Conservation (phyloP, 2,113 vertebrate genomes). For the Forbesichthys agassizii region DNA sequence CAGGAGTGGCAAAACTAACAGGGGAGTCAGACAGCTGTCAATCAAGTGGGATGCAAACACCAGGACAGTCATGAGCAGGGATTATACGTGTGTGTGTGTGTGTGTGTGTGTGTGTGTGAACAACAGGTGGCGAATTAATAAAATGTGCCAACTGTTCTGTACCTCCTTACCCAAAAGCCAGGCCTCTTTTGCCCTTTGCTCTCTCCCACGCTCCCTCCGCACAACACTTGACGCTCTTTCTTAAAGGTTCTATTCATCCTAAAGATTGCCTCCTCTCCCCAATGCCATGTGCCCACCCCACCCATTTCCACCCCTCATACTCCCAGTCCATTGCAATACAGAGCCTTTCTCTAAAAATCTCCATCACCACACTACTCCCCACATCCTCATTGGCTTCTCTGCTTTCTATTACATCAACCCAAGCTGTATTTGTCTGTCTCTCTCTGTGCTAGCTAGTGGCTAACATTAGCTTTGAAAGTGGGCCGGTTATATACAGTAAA, state of each 20-base stretch:
- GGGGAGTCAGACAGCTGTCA: too few species aligned
- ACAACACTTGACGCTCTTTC: not conserved
- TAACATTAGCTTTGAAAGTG: slow-evolving; percentile 48
- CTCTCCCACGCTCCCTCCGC: not conserved
- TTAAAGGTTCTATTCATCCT: not conserved
- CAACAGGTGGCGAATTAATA: slow-evolving; percentile 29
- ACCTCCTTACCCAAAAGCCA: slow-evolving; percentile 7
- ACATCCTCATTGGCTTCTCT: not conserved
- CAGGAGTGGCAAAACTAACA: too few species aligned
- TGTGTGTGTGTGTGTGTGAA: slow-evolving; percentile 23
- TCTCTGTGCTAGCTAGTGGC: slow-evolving; percentile 34
- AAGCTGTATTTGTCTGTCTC: too few species aligned
- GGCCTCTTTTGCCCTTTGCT: not conserved
- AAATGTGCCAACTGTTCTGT: slow-evolving; percentile 20
- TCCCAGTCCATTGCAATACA: slow-evolving; percentile 7
- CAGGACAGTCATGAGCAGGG: not conserved
- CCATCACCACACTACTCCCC: slow-evolving; percentile 10
- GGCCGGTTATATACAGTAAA: slow-evolving; percentile 62
- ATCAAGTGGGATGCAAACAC: too few species aligned
- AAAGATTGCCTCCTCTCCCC: too few species aligned
- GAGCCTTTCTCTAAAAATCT: too few species aligned
- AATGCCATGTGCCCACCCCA: not conserved
- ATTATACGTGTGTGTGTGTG: slow-evolving; percentile 23
- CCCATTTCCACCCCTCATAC: slow-evolving; percentile 9
- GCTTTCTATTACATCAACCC: too few species aligned